These are phyloP conservation scores for Drosophila rellima DNA, from an alignment of 2,888 invertebrate genomes.

Conservation along the genomic window DNA sequence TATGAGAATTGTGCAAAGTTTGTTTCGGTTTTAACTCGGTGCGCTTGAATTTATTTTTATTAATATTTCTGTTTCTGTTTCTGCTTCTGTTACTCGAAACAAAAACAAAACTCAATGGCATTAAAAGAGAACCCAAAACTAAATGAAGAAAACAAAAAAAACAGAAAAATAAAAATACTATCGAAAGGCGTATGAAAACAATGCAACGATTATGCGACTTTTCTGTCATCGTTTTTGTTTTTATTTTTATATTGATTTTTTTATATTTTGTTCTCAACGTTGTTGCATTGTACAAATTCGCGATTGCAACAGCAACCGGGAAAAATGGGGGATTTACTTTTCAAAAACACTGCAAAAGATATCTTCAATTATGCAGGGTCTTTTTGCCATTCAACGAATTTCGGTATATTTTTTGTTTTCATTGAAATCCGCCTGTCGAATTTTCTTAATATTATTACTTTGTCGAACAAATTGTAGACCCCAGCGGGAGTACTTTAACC, in stretches of 20 bases:
- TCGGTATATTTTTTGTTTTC: background rate
- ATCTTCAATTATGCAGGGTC: conserved; percentile 48
- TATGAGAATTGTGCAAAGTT: conserved; percentile 81
- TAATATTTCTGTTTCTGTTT: conserved; percentile 33
- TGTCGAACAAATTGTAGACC: conserved; percentile 6
- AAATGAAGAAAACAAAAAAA: conserved; percentile 20
- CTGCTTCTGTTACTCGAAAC: conserved; percentile 27
- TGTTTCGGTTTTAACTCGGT: conserved; percentile 85
- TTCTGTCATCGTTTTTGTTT: background rate
- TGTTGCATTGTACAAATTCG: conserved; percentile 10
- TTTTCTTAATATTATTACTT: background rate
- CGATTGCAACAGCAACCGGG: background rate
- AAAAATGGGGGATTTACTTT: background rate
- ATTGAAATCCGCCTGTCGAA: conserved; percentile 13
- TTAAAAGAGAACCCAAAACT: conserved; percentile 13
- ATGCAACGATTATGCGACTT: conserved; percentile 48
- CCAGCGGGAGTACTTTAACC: background rate
- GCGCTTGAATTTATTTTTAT: conserved; percentile 81
- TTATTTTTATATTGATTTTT: conserved; percentile 13
- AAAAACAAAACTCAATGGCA: conserved; percentile 19
- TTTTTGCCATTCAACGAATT: background rate
- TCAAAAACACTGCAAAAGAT: conserved; percentile 37
- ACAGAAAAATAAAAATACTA: conserved; percentile 28
- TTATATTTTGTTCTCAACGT: background rate
- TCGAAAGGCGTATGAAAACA: conserved; percentile 43